Evolutionary conservation across 2,888 invertebrate genomes (phyloP), one percentile per base, ranked within the genome.

Genomic region (Tenthredo mesomela): DNA sequence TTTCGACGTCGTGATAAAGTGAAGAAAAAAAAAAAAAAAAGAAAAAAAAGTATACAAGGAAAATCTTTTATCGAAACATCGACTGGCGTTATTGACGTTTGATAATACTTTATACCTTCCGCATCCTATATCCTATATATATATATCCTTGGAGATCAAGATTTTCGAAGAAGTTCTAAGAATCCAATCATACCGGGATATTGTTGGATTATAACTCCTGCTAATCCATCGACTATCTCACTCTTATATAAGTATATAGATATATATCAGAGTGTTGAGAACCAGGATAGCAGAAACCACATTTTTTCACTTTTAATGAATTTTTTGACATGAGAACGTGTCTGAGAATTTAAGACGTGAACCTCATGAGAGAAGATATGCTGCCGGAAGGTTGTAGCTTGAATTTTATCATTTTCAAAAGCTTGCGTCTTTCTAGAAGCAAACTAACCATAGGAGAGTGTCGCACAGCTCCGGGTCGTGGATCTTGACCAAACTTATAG

Each of bases 181-280:
- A 43, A 73, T 73, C 73, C 73, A 73, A 73, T 73, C 73, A 43
- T 43, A 25, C 43, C 25, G 25, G 73, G 43, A 73, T 73, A 73
- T 73, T 25, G 43, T 73, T 40, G 73, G 73, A 73, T 73, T 43
- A 73, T 47, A 73, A 73, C 73, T 73, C 43, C 0, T 12, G 21
- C 43, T 67, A 67, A 67, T 67, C 67, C 67, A 5, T 33, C 33
- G 67, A 67, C 33, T 15, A 67, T 33, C 33, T 33, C 67, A 33
- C 18, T 67, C 67, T n/a, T n/a, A n/a, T 67, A 33, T 18, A 12
- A 33, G 18, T 67, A 67, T 29, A n/a, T n/a, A n/a, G n/a, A n/a
- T n/a, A n/a, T 9, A 67, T 67, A 25, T 33, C 65, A 10, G 7
- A 21, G 25, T 21, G 58, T 29, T 29, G 4, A 58, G 58, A 15